phyloP scores from a whole-genome alignment of 2,888 invertebrate species.

The Timema cristinae region DNA sequence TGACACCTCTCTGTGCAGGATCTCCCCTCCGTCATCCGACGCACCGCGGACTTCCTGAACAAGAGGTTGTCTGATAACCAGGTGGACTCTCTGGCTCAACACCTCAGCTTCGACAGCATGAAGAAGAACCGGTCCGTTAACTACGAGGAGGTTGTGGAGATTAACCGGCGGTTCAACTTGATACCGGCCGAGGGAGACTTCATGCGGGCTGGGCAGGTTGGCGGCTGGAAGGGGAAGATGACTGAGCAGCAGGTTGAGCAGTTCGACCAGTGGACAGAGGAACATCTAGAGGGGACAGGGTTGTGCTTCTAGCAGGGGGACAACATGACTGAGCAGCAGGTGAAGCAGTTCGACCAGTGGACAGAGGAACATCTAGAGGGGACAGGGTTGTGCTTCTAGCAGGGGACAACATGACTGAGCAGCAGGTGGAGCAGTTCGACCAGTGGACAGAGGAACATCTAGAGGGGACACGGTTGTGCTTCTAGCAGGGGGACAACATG shows the following conservation, averaged over 20 bases:
- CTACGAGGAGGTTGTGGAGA: conserved; percentile 42
- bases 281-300: conserved; percentile 40
- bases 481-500: conserved; percentile 40
- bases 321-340: conserved; percentile 42
- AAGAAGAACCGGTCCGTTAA: conserved; percentile 56
- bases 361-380: conserved; percentile 41
- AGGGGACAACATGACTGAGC: conserved; percentile 42
- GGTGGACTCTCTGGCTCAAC: conserved; percentile 47
- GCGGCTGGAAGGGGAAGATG: conserved; percentile 43
- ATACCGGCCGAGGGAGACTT: conserved; percentile 44
- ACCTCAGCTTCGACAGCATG: conserved; percentile 60
- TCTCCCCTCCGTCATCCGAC: conserved; percentile 49
- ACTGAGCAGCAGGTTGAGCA: conserved; percentile 44
- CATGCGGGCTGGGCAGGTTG: conserved; percentile 49
- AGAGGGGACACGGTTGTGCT: conserved; percentile 36
- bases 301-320: conserved; percentile 31
- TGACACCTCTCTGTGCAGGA: conserved; percentile 39
- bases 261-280: conserved; percentile 49
- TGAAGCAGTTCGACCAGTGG: conserved; percentile 53
- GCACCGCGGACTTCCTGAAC: conserved; percentile 52
- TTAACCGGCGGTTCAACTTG: conserved; percentile 43
- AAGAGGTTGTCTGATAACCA: conserved; percentile 46
- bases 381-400: conserved; percentile 35
- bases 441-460: conserved; percentile 44
- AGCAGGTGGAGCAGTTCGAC: conserved; percentile 51